A percentile compares a stretch with the other conserved stretches of the same genome.
phyloP scores from a whole-genome alignment of 2,888 invertebrate species.

The Ectemnius continuus region DNA sequence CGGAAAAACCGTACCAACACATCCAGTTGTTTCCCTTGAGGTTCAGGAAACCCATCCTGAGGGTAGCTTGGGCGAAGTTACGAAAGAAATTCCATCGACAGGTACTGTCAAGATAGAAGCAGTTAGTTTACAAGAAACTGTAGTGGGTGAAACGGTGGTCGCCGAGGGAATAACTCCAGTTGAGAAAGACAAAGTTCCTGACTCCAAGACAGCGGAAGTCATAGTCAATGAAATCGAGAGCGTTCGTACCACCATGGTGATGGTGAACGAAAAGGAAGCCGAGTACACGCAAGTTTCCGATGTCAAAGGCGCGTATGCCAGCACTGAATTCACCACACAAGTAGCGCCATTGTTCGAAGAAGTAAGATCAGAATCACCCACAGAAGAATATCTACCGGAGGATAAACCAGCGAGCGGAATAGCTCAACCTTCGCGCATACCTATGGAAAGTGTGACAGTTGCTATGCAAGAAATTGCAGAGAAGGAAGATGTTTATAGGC shows the following conservation, averaged over 20 bases:
- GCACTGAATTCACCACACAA: slow-evolving; percentile 77
- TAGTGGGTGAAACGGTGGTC: slow-evolving; percentile 80
- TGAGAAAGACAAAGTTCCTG: slow-evolving; percentile 72
- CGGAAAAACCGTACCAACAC: slow-evolving; percentile 79
- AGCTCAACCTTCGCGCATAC: slow-evolving; percentile 72
- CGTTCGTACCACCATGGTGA: slow-evolving; percentile 79
- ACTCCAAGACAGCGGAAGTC: slow-evolving; percentile 77
- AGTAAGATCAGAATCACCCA: slow-evolving; percentile 78
- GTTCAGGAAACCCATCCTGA: slow-evolving; percentile 77
- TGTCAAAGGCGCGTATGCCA: slow-evolving; percentile 77
- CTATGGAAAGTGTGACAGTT: slow-evolving; percentile 75
- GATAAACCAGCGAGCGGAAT: slow-evolving; percentile 73
- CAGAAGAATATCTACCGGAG: slow-evolving; percentile 73
- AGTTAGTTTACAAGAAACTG: slow-evolving; percentile 77
- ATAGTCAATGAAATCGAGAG: slow-evolving; percentile 77
- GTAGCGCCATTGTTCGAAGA: slow-evolving; percentile 79
- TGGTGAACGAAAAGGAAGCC: slow-evolving; percentile 79
- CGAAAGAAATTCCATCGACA: slow-evolving; percentile 76
- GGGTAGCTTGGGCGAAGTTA: slow-evolving; percentile 78
- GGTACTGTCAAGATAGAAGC: slow-evolving; percentile 77
- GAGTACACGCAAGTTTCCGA: slow-evolving; percentile 74
- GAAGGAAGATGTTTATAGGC: slow-evolving; percentile 76
- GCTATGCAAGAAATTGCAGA: slow-evolving; percentile 77
- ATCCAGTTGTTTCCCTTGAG: slow-evolving; percentile 80
- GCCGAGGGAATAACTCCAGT: slow-evolving; percentile 80